These are phyloP conservation scores for Calliopsis andreniformis DNA, from an alignment of 1,140 invertebrate species.

Conservation along the genomic window DNA sequence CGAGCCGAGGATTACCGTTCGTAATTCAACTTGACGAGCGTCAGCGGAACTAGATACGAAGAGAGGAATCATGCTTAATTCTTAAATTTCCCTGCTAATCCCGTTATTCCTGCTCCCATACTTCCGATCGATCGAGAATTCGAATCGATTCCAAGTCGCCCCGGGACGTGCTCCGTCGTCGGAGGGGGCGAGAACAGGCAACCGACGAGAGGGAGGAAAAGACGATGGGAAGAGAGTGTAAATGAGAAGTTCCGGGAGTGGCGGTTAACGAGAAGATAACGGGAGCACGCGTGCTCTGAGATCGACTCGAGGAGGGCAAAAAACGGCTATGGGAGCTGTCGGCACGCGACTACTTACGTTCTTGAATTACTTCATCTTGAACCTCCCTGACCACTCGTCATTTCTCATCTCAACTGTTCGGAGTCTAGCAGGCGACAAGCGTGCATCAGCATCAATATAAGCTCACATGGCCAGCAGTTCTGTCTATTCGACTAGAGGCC, in stretches of 20 bases:
- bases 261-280: conserved; percentile 54
- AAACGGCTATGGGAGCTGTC: conserved; percentile 8
- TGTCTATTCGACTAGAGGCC: no score
- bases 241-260: not conserved
- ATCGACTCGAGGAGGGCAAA: conserved; percentile 26
- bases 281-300: conserved; percentile 40
- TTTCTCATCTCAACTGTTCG: conserved; percentile 1
- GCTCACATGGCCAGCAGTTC: no score
- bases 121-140: conserved; percentile 25
- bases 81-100: conserved; percentile 49
- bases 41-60: conserved; percentile 44
- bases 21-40: conserved; percentile 51
- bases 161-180: conserved; percentile 10
- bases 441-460: not conserved
- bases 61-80: conserved; percentile 51
- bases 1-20: conserved; percentile 49
- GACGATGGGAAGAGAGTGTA: not conserved
- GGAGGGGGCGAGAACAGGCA: conserved; percentile 12
- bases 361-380: not conserved
- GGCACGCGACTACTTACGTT: conserved; percentile 53
- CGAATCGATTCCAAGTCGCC: conserved; percentile 11
- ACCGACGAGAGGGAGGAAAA: conserved; percentile 1
- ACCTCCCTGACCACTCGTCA: not conserved
- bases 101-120: conserved; percentile 9
- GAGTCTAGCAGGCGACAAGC: not conserved